phyloP scores from a whole-genome alignment of 2,113 vertebrate genomes.

The Zapornia atra region DNA sequence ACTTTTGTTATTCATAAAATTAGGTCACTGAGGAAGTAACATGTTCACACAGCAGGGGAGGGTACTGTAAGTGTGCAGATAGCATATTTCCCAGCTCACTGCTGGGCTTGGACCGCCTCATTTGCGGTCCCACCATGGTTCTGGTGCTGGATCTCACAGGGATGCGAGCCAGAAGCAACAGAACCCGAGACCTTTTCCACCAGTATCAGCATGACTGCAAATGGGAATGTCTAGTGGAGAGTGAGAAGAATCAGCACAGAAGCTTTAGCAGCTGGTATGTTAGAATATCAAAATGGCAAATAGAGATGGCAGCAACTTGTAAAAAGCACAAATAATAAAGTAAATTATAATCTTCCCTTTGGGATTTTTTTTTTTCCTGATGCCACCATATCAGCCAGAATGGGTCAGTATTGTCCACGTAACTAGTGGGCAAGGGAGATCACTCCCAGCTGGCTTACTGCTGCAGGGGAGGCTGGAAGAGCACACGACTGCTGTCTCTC shows the following conservation, averaged over 20 bases:
- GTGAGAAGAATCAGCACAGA: not conserved
- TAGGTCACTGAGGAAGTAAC: not conserved
- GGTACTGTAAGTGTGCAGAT: not conserved
- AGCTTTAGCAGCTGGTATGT: not conserved
- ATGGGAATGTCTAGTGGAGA: not conserved
- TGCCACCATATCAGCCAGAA: not conserved
- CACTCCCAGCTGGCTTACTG: not conserved
- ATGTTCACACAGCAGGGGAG: not conserved
- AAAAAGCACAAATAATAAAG: not conserved
- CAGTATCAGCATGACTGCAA: not conserved
- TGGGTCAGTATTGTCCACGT: fast-evolving
- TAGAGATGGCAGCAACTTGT: not conserved
- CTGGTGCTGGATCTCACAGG: not conserved
- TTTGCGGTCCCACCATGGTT: not conserved
- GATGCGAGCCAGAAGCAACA: fast-evolving
- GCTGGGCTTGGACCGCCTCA: not conserved
- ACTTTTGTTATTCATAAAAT: slow-evolving; percentile 19
- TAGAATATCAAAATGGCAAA: not conserved
- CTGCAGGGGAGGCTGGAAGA: not conserved
- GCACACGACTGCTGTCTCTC: not conserved
- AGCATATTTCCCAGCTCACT: not conserved
- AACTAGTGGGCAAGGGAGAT: not conserved
- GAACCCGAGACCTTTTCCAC: fast-evolving
- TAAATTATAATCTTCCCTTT: not conserved
- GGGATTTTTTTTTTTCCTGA: not conserved